phyloP scores from a whole-genome alignment of 2,888 invertebrate species.

The Cheilosia urbana region DNA sequence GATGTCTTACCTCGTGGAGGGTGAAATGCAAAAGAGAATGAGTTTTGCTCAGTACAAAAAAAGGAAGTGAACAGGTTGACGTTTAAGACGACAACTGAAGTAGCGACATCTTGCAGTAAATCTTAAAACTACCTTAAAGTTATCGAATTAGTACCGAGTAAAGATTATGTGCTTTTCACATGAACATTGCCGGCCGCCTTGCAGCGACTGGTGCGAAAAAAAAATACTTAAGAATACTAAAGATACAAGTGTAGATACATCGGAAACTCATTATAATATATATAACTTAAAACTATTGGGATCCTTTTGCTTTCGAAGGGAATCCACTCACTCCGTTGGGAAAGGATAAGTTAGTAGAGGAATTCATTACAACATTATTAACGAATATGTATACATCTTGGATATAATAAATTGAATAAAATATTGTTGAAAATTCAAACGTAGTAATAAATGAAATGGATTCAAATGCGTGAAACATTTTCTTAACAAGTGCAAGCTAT shows the following conservation, averaged over 20 bases:
- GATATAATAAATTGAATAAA: background rate
- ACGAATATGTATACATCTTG: too few species aligned
- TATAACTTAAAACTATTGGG: slow-evolving; percentile 17
- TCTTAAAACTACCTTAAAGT: background rate
- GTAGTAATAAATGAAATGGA: background rate
- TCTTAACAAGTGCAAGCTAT: background rate
- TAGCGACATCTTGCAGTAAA: background rate
- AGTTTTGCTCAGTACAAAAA: too few species aligned
- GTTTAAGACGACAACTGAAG: too few species aligned
- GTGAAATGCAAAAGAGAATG: too few species aligned
- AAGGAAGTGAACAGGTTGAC: too few species aligned
- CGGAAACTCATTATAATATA: background rate
- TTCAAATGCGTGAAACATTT: background rate
- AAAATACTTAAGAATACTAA: background rate
- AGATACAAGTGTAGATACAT: background rate
- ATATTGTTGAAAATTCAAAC: background rate
- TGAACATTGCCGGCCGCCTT: slow-evolving; percentile 23
- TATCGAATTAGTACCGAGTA: background rate
- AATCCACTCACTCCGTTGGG: slow-evolving; percentile 24
- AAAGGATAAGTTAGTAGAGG: background rate
- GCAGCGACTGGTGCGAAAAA: slow-evolving; percentile 13
- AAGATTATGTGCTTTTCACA: background rate
- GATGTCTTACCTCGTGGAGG: too few species aligned
- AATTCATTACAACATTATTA: background rate
- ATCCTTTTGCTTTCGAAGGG: slow-evolving; percentile 16